Evolutionary conservation across 2,797 vertebrate genomes (phyloP).

Genomic region (Anguilla megastoma): DNA sequence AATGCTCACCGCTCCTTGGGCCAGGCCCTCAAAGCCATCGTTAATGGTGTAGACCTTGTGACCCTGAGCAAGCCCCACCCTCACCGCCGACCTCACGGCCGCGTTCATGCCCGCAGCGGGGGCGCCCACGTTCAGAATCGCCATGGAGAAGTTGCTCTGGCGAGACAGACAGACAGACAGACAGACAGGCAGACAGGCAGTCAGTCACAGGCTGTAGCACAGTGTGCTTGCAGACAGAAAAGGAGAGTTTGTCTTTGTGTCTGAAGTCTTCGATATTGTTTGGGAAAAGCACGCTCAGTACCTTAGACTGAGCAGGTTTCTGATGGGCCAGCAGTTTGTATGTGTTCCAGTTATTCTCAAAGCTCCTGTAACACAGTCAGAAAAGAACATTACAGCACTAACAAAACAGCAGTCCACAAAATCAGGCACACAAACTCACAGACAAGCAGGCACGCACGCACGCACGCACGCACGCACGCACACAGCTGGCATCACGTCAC

Average conservation of each 20-base stretch:
- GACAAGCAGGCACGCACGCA: background rate
- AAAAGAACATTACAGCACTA: background rate
- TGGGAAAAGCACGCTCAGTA: slow-evolving; percentile 49
- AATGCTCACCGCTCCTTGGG: slow-evolving; percentile 77
- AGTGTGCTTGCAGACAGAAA: background rate
- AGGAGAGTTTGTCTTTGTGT: background rate
- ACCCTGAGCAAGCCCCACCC: slow-evolving; percentile 80
- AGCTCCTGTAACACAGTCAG: slow-evolving; percentile 78
- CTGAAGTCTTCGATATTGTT: background rate
- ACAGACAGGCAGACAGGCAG: too few species aligned
- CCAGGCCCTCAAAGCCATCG: slow-evolving; percentile 89
- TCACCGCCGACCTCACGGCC: slow-evolving; percentile 84
- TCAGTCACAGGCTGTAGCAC: background rate
- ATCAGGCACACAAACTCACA: background rate
- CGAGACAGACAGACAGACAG: background rate
- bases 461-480: background rate
- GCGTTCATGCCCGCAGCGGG: slow-evolving; percentile 93
- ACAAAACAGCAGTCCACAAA: background rate
- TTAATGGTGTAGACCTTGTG: slow-evolving; percentile 83
- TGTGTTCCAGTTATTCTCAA: slow-evolving; percentile 95
- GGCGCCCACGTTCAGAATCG: slow-evolving; percentile 90
- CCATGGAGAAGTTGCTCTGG: slow-evolving; percentile 84
- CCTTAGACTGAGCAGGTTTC: slow-evolving; percentile 76
- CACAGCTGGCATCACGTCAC: slow-evolving; percentile 20
- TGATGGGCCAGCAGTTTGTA: slow-evolving; percentile 88